Conservation (phyloP, 2,113 vertebrate species). For the Ceyx margarethae region DNA sequence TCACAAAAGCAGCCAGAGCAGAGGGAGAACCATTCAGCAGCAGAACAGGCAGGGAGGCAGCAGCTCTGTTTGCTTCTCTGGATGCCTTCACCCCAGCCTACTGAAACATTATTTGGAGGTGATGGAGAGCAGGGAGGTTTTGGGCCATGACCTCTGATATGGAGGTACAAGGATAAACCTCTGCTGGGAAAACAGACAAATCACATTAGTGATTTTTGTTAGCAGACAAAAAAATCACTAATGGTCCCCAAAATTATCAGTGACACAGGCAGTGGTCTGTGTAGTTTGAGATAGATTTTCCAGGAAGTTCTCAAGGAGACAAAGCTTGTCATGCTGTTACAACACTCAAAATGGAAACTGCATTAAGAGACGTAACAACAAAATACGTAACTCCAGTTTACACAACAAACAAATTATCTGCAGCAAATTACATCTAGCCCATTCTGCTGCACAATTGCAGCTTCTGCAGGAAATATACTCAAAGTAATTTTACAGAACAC, state of each 20-base stretch:
- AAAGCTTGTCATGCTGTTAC: background rate
- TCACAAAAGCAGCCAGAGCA: background rate
- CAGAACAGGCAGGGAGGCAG: background rate
- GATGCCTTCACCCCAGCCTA: background rate
- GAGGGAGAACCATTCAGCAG: background rate
- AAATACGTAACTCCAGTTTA: background rate
- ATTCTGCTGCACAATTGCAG: background rate
- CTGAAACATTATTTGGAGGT: background rate
- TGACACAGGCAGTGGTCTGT: accelerated
- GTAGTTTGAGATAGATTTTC: background rate
- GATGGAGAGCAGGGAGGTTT: accelerated
- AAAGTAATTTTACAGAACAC: background rate
- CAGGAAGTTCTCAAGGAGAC: background rate
- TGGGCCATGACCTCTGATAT: background rate
- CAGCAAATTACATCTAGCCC: background rate
- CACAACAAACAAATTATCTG: background rate
- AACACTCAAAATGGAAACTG: background rate
- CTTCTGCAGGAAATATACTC: background rate
- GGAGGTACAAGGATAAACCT: background rate
- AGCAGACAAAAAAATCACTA: background rate
- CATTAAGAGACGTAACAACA: accelerated
- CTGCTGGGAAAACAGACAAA: background rate
- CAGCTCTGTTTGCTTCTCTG: background rate
- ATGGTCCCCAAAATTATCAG: background rate
- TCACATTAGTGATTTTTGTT: background rate